phyloP scores from a whole-genome alignment of 1,140 invertebrate genomes.

The Lysiphlebus fabarum region DNA sequence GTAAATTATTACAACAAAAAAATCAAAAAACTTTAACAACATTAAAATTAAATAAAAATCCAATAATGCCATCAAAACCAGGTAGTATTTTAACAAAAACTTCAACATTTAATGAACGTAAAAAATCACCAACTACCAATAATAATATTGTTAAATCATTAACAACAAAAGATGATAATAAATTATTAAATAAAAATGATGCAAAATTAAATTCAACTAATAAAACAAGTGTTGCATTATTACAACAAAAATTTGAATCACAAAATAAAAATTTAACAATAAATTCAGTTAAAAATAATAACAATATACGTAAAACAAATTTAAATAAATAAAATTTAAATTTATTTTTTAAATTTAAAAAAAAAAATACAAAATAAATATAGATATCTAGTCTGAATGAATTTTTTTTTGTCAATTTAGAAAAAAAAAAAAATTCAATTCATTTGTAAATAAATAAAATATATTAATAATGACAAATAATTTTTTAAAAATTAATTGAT shows the following conservation, averaged over 20 bases:
- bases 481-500: too few relatives aligned
- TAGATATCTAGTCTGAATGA: too few relatives aligned
- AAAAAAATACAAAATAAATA: too few relatives aligned
- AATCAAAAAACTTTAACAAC: slow-evolving; percentile 25
- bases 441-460: too few relatives aligned
- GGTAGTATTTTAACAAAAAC: not conserved
- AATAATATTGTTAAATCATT: not conserved
- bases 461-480: too few relatives aligned
- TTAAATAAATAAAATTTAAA: too few relatives aligned
- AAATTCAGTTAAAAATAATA: not conserved
- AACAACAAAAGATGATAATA: not conserved
- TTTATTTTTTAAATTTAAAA: too few relatives aligned
- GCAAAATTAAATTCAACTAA: not conserved
- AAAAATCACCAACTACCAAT: too few relatives aligned
- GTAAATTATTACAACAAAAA: slow-evolving; percentile 31
- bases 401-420: too few relatives aligned
- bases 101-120: not conserved
- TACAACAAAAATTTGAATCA: slow-evolving; percentile 1
- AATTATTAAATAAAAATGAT: not conserved
- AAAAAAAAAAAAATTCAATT: too few relatives aligned
- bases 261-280: slow-evolving; percentile 3
- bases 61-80: not conserved
- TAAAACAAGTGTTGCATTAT: slow-evolving; percentile 2
- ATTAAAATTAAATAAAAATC: not conserved
- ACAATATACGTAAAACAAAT: too few relatives aligned